These are phyloP conservation scores for Pipistrellus pipistrellus DNA, from an alignment of 2,797 vertebrate species.

Conservation along the genomic window DNA sequence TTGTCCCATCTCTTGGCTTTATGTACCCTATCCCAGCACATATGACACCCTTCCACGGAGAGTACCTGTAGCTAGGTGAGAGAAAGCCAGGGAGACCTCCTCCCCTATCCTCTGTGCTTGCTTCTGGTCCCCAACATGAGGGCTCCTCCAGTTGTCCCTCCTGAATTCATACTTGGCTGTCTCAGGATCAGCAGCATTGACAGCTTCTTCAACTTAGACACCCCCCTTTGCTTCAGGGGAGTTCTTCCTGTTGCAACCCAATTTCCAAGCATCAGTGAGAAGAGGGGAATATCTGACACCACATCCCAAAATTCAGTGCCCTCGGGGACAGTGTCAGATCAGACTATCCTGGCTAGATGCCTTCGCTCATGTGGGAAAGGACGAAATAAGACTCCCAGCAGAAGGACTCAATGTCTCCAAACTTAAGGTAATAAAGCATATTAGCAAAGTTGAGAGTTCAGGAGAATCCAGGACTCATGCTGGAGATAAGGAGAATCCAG, in stretches of 20 bases:
- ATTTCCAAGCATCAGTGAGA: not conserved
- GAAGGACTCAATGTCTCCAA: not conserved
- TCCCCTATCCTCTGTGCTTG: not conserved
- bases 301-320: not conserved
- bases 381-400: not conserved
- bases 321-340: not conserved
- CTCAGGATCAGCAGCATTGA: not conserved
- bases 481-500: not conserved
- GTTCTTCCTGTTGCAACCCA: not conserved
- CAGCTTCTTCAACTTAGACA: not conserved
- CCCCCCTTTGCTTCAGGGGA: not conserved
- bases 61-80: fast-evolving
- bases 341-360: not conserved
- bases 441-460: not conserved
- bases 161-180: not conserved
- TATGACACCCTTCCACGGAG: fast-evolving
- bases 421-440: not conserved
- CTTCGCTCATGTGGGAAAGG: not conserved
- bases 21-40: not conserved
- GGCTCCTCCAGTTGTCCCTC: not conserved
- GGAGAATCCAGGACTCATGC: too few species aligned
- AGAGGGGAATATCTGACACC: not conserved
- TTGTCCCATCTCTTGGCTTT: not conserved
- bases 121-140: not conserved
- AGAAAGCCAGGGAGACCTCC: not conserved